Conservation (phyloP, 2,113 vertebrate genomes). For the Hyaena hyaena region DNA sequence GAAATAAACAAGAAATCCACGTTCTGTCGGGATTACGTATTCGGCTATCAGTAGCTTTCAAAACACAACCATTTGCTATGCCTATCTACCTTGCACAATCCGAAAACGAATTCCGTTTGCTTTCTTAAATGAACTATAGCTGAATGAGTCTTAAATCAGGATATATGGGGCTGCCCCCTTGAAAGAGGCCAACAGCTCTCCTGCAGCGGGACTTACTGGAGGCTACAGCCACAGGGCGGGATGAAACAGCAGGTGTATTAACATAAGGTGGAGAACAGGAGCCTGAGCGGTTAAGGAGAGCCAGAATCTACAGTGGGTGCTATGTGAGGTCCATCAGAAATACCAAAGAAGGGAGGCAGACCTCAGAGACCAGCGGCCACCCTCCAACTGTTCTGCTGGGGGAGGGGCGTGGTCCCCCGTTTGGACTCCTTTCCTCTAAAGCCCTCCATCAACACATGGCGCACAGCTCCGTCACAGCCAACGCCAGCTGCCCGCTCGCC, state of each 20-base stretch:
- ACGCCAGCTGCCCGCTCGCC: neutral
- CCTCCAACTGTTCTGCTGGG: neutral
- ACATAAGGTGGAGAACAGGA: neutral
- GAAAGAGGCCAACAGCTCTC: neutral
- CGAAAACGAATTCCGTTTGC: neutral
- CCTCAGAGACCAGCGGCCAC: neutral
- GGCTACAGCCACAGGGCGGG: neutral
- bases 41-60: neutral
- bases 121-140: neutral
- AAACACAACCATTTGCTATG: neutral
- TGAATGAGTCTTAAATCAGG: neutral
- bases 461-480: neutral
- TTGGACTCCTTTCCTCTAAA: neutral
- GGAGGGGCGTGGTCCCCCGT: neutral
- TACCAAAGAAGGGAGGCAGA: neutral
- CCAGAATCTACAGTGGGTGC: neutral
- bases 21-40: neutral
- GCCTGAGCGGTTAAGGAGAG: neutral
- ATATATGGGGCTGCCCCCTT: neutral
- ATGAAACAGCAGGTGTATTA: neutral
- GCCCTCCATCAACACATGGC: neutral
- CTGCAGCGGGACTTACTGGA: neutral
- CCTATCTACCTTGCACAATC: neutral
- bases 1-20: neutral
- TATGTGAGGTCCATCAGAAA: neutral